phyloP scores from a whole-genome alignment of 30 jellyfish, hydroid and myxozoan species.

The Aurelia aurita region DNA sequence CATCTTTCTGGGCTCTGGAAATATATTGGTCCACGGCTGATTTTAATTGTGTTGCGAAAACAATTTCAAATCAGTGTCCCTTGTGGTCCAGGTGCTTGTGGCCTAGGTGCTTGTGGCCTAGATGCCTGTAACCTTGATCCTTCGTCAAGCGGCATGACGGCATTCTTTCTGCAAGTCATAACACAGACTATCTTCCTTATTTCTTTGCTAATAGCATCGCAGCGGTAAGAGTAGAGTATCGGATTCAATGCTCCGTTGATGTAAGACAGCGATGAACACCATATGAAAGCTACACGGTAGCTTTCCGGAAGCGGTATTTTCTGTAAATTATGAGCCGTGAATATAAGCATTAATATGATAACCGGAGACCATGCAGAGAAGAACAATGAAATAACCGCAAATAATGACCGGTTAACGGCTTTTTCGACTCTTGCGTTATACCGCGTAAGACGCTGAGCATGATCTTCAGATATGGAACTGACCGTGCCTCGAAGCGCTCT shows the following conservation, averaged over 20 bases:
- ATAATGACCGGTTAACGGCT: slow-evolving; percentile 53
- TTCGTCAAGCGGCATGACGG: background rate
- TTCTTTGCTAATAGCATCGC: slow-evolving; percentile 55
- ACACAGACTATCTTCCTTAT: slow-evolving; percentile 9
- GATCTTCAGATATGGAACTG: background rate
- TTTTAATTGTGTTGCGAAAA: too few relatives aligned
- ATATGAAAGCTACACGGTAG: slow-evolving; percentile 39
- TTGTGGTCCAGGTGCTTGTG: background rate
- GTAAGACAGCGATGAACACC: slow-evolving; percentile 39
- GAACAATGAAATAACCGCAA: slow-evolving; percentile 35
- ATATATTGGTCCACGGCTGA: too few relatives aligned
- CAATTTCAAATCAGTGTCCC: too few relatives aligned
- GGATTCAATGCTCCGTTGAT: slow-evolving; percentile 77
- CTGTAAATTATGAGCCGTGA: background rate
- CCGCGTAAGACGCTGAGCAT: too few relatives aligned
- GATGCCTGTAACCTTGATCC: background rate
- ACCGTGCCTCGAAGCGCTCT: background rate
- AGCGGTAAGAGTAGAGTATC: slow-evolving; percentile 53
- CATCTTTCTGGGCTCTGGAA: too few relatives aligned
- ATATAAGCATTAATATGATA: slow-evolving; percentile 37
- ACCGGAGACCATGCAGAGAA: slow-evolving; percentile 68
- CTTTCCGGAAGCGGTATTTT: slow-evolving; percentile 2
- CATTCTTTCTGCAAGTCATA: background rate
- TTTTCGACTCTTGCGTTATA: background rate
- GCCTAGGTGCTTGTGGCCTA: background rate